Conservation (phyloP, 2,113 vertebrate genomes). For the Rhipidura dahli region DNA sequence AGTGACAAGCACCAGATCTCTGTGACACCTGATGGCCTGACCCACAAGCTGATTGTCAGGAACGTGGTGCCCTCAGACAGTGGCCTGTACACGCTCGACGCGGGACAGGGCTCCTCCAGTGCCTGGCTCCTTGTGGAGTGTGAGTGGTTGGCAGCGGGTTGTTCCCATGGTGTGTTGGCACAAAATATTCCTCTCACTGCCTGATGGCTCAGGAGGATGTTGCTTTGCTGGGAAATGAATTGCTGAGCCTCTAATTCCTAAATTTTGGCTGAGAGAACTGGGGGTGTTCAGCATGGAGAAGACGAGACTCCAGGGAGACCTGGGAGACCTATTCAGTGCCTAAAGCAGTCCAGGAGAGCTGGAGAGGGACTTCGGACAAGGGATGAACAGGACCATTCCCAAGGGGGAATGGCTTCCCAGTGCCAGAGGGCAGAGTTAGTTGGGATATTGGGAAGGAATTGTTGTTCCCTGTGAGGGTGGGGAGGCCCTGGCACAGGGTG, state of each 20-base stretch:
- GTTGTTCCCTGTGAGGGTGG: not conserved
- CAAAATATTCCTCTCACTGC: not conserved
- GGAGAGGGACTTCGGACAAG: not conserved
- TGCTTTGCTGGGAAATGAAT: not conserved
- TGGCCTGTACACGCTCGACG: conserved; percentile 79
- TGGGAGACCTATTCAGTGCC: not conserved
- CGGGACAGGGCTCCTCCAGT: conserved; percentile 73
- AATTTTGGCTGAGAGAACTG: not conserved
- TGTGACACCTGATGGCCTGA: conserved; percentile 76
- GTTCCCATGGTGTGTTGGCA: not conserved
- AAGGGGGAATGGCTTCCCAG: not conserved
- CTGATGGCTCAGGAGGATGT: not conserved
- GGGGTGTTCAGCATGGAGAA: not conserved
- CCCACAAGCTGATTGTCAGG: conserved; percentile 78
- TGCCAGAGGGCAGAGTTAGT: not conserved
- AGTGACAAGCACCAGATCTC: conserved; percentile 74
- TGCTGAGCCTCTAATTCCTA: not conserved
- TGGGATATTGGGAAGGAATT: not conserved
- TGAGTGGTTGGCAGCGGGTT: conserved; percentile 46
- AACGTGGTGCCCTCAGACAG: conserved; percentile 70
- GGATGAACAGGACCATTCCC: not conserved
- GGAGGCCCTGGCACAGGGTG: rapidly evolving
- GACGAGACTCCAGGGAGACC: too few species aligned
- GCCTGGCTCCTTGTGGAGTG: conserved; percentile 85
- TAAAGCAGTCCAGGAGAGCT: not conserved